Conservation (phyloP, 2,888 invertebrate species). For the Drosophila subquinaria region DNA sequence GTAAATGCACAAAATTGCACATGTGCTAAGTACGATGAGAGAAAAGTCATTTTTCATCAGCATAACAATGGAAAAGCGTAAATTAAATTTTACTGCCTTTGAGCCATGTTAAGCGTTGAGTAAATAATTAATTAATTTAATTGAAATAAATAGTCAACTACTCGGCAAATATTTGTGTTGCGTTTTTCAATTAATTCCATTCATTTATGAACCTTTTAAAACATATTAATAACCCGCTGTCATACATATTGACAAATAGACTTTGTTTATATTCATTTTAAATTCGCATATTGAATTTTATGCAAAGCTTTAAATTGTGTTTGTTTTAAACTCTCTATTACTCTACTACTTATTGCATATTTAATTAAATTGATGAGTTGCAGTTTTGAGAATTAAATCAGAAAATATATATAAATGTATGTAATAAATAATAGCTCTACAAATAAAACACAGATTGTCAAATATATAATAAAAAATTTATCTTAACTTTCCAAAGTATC, state of each 20-base stretch:
- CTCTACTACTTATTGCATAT: no score
- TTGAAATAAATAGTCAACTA: constrained; percentile 30
- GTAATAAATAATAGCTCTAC: no score
- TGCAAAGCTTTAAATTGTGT: background rate
- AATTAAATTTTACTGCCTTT: constrained; percentile 8
- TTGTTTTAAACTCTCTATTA: background rate
- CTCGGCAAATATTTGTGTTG: constrained; percentile 38
- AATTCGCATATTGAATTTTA: background rate
- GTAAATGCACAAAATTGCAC: constrained; percentile 14
- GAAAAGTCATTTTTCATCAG: background rate
- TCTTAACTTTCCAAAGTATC: no score
- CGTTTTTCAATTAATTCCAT: constrained; percentile 18
- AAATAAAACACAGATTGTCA: no score
- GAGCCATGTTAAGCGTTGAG: constrained; percentile 5
- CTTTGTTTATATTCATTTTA: constrained; percentile 3
- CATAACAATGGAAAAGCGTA: constrained; percentile 3
- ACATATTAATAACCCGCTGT: constrained; percentile 1
- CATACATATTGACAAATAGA: background rate
- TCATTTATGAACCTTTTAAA: constrained; percentile 9
- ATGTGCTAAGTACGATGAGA: background rate
- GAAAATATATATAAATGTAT: no score
- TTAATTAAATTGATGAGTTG: no score
- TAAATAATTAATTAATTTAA: constrained; percentile 49
- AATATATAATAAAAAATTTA: no score
- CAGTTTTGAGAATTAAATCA: no score